phyloP scores from a whole-genome alignment of 2,797 vertebrate genomes.

The Tapera naevia region DNA sequence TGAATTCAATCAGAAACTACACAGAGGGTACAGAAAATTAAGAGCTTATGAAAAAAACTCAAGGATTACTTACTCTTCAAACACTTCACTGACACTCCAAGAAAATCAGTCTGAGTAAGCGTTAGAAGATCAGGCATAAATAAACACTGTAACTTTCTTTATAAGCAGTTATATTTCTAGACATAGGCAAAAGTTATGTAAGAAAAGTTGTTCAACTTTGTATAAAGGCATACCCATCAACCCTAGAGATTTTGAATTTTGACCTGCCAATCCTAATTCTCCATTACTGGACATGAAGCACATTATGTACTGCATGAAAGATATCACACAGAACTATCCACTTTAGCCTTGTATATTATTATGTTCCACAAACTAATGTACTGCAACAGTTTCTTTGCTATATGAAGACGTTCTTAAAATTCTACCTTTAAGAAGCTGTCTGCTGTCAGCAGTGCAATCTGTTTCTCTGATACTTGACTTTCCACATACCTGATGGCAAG shows the following conservation, averaged over 20 bases:
- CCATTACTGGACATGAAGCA: neutral
- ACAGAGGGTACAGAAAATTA: neutral
- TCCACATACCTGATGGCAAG: slow-evolving; percentile 84
- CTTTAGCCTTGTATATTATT: neutral
- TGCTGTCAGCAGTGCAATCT: slow-evolving; percentile 80
- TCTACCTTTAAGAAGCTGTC: slow-evolving; percentile 88
- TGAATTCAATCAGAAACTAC: neutral
- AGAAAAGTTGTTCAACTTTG: neutral
- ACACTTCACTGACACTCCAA: neutral
- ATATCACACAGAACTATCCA: neutral
- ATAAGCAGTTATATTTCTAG: neutral
- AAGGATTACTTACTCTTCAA: neutral
- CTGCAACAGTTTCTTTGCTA: neutral
- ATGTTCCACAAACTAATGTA: neutral
- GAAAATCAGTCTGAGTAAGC: neutral
- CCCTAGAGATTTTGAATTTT: neutral
- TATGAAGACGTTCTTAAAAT: neutral
- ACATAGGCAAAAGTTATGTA: neutral
- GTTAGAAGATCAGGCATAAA: neutral
- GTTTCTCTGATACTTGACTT: slow-evolving; percentile 81
- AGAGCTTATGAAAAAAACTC: neutral
- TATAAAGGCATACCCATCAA: neutral
- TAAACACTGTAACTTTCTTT: neutral
- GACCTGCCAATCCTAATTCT: neutral
- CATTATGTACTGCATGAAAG: neutral